A percentile compares a stretch with the other conserved stretches of the same genome.
Evolutionary conservation across 2,888 invertebrate genomes (phyloP).

Genomic region (Steinernema hermaphroditum): DNA sequence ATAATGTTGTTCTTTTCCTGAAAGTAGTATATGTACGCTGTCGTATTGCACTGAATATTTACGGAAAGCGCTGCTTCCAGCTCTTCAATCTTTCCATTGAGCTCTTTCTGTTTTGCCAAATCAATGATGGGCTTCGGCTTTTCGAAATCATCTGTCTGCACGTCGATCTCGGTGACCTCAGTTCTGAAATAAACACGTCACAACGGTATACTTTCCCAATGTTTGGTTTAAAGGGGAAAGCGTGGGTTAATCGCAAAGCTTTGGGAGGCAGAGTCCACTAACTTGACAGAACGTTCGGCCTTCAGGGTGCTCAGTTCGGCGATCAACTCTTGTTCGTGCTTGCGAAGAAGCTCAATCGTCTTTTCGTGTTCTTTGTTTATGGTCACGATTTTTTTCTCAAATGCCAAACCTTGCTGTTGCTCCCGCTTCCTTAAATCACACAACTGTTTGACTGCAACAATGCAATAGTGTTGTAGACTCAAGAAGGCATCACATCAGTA

Average conservation of each 20-base stretch:
- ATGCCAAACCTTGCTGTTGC: conserved; percentile 35
- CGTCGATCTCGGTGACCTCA: conserved; percentile 35
- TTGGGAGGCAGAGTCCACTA: not conserved
- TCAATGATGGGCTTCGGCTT: not conserved
- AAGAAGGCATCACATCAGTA: no score
- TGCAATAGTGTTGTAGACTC: no score
- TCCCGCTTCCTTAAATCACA: conserved; percentile 34
- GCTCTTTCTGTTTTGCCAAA: conserved; percentile 21
- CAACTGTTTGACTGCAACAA: no score
- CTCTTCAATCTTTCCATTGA: conserved; percentile 42
- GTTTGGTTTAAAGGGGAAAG: no score
- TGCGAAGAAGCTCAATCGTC: conserved; percentile 36
- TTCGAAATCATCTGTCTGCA: conserved; percentile 37
- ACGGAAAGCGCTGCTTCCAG: conserved; percentile 46
- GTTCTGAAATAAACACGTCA: conserved; percentile 14
- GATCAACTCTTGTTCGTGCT: conserved; percentile 42
- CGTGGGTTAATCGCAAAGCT: no score
- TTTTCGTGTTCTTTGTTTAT: conserved; percentile 51
- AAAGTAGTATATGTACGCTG: not conserved
- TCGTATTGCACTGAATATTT: no score
- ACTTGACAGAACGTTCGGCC: conserved; percentile 16
- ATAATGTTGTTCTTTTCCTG: conserved; percentile 38
- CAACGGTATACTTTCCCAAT: not conserved
- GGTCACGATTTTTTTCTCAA: conserved; percentile 40
- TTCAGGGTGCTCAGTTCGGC: conserved; percentile 41